A percentile compares a stretch with the other conserved stretches of the same genome.
Evolutionary conservation across 2,113 vertebrate genomes (phyloP).

Genomic region (Coryphaenoides rupestris): DNA sequence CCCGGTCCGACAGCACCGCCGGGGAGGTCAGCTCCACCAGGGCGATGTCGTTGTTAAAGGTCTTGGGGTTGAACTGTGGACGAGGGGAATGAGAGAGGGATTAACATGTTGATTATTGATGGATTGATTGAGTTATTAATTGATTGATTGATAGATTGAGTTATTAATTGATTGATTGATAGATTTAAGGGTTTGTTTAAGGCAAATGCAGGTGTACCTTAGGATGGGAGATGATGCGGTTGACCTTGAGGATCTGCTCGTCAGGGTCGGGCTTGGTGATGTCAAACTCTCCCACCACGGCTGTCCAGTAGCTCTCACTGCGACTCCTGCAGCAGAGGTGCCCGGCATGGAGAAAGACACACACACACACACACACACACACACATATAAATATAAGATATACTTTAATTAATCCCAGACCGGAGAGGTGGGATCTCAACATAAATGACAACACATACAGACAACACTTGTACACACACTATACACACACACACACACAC

Average conservation of each 20-base stretch:
- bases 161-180: not conserved
- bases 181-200: too few relatives aligned
- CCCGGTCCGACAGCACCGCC: slow-evolving; percentile 51
- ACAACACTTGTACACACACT: too few relatives aligned
- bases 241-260: slow-evolving; percentile 78
- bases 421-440: too few relatives aligned
- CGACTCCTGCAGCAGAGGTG: slow-evolving; percentile 79
- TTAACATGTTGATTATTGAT: not conserved
- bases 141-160: not conserved
- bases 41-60: slow-evolving; percentile 89
- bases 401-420: not conserved
- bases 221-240: slow-evolving; percentile 87
- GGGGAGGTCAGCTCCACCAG: slow-evolving; percentile 84
- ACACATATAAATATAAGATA: not conserved
- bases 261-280: slow-evolving; percentile 73
- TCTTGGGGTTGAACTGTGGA: slow-evolving; percentile 88
- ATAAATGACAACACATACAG: too few relatives aligned
- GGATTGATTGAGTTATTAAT: not conserved
- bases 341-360: not conserved
- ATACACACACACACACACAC: not conserved
- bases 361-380: not conserved
- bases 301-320: slow-evolving; percentile 87
- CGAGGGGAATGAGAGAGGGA: slow-evolving; percentile 3
- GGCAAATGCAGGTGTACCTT: slow-evolving; percentile 71
- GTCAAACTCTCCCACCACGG: slow-evolving; percentile 83